These are phyloP conservation scores for Xenentodon cancila DNA, from an alignment of 2,797 vertebrate genomes.

Conservation along the genomic window DNA sequence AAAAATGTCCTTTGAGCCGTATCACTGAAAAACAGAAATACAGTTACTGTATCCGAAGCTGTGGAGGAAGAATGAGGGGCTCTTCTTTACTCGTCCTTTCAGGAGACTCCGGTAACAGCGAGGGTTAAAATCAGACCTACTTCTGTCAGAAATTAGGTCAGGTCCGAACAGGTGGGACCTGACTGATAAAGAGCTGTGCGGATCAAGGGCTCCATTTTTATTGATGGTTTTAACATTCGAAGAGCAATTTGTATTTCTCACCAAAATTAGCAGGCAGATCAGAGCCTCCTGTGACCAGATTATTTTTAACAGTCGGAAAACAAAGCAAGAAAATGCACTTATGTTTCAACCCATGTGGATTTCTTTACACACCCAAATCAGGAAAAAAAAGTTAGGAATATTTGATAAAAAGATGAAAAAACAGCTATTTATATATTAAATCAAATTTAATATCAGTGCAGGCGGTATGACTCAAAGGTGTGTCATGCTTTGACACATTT, in stretches of 20 bases:
- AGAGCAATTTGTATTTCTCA: constrained; percentile 28
- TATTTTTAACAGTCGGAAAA: neutral
- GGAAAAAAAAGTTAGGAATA: no score
- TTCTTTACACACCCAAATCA: neutral
- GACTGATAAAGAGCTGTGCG: constrained; percentile 68
- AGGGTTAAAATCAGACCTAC: constrained; percentile 72
- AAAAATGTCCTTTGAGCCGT: no score
- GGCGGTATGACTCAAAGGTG: no score
- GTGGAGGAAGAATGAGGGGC: constrained; percentile 22
- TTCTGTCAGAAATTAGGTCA: constrained; percentile 75
- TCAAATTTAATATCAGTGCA: no score
- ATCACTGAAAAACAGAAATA: neutral
- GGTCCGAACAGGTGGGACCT: constrained; percentile 66
- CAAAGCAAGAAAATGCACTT: neutral
- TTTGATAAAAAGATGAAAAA: no score
- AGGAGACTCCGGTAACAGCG: constrained; percentile 46
- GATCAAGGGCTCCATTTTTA: constrained; percentile 52
- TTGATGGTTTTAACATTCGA: constrained; percentile 13
- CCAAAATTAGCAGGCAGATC: constrained; percentile 27
- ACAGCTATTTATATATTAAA: no score
- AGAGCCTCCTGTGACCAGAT: constrained; percentile 6
- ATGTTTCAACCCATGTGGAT: neutral
- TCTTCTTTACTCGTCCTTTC: constrained; percentile 43
- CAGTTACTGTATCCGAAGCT: constrained; percentile 13
- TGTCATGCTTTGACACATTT: no score